Percentiles rank a stretch among this genome's conserved stretches.
These are phyloP conservation scores for Spodoptera frugiperda DNA, from an alignment of 1,140 invertebrate genomes.

Conservation along the genomic window DNA sequence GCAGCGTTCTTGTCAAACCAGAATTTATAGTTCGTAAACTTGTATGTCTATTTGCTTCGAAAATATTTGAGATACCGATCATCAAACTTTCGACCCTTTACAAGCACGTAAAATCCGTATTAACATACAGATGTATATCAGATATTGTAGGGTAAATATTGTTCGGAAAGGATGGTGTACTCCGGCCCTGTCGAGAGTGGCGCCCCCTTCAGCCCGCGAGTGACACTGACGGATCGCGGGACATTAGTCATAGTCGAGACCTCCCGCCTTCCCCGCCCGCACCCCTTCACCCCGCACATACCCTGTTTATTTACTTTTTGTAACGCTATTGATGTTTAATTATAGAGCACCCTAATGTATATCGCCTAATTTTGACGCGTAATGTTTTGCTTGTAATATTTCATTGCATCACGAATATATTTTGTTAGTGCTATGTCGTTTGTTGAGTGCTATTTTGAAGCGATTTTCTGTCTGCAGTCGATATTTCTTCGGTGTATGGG, in stretches of 20 bases:
- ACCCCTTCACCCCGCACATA: conserved; percentile 67
- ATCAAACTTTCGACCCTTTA: conserved; percentile 32
- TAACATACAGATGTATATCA: conserved; percentile 84
- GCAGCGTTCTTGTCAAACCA: background rate
- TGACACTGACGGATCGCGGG: conserved; percentile 82
- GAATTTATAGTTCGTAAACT: background rate
- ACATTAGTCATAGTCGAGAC: conserved; percentile 84
- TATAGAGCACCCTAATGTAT: conserved; percentile 81
- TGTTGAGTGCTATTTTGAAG: conserved; percentile 38
- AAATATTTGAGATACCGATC: conserved; percentile 40
- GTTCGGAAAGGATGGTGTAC: conserved; percentile 77
- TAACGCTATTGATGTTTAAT: conserved; percentile 86
- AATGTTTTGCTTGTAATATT: conserved; percentile 74
- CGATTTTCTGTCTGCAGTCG: conserved; percentile 42
- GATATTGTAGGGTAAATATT: conserved; percentile 75
- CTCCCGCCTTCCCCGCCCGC: conserved; percentile 65
- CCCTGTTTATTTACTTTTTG: conserved; percentile 86
- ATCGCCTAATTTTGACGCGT: conserved; percentile 72
- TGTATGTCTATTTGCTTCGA: conserved; percentile 9
- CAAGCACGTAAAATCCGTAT: conserved; percentile 66
- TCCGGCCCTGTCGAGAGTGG: conserved; percentile 77
- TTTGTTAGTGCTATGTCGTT: conserved; percentile 44
- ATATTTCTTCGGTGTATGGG: conserved; percentile 23
- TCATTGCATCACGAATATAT: conserved; percentile 55
- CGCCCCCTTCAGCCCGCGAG: conserved; percentile 75